These are phyloP conservation scores for Clamator glandarius DNA, from an alignment of 2,797 vertebrate genomes.

Conservation along the genomic window DNA sequence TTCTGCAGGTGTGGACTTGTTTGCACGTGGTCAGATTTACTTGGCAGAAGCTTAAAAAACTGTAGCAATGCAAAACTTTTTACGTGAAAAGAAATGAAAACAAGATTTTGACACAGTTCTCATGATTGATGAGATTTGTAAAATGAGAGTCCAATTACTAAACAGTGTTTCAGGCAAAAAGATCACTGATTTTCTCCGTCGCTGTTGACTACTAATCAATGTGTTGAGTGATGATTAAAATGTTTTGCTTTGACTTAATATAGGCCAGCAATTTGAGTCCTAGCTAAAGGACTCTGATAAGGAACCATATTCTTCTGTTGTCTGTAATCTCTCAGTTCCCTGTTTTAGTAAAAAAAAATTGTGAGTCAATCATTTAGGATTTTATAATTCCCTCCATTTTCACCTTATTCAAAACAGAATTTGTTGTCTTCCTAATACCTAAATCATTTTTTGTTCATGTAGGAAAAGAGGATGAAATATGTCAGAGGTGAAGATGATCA, in stretches of 20 bases:
- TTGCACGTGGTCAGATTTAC: neutral
- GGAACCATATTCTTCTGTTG: neutral
- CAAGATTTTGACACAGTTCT: neutral
- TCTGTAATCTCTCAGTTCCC: neutral
- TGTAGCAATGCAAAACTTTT: neutral
- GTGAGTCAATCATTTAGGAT: neutral
- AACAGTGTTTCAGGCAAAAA: neutral
- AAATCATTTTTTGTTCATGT: neutral
- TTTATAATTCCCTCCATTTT: neutral
- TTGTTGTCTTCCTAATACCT: neutral
- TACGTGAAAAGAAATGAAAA: slow-evolving; percentile 13
- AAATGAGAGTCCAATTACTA: slow-evolving; percentile 38
- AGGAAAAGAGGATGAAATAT: neutral
- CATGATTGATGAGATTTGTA: slow-evolving; percentile 37
- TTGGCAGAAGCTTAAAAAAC: neutral
- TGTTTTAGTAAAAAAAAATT: neutral
- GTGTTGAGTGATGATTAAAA: slow-evolving; percentile 44
- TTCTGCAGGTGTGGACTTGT: neutral
- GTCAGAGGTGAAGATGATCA: neutral
- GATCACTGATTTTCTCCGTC: slow-evolving; percentile 22
- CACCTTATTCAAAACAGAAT: neutral
- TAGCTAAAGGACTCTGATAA: neutral
- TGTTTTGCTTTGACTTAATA: slow-evolving; percentile 44
- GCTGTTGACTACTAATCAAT: slow-evolving; percentile 34
- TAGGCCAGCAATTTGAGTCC: slow-evolving; percentile 8